Base-by-base conservation (phyloP, 2,113 vertebrate genomes). In the Anthoscopus minutus region DNA sequence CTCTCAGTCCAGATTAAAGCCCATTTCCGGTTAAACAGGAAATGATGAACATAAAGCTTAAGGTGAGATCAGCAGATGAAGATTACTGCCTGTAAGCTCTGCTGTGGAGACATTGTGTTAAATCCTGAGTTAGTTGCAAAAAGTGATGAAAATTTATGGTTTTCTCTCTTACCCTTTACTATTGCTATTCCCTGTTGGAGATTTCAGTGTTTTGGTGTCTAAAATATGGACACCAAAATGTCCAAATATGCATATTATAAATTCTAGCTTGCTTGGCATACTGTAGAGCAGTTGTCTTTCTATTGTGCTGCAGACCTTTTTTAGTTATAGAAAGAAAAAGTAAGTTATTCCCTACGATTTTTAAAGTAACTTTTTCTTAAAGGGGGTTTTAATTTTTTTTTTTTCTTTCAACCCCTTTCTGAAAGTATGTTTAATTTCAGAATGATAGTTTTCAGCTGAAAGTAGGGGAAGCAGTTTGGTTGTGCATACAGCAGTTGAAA, bases 51-150 rank as follows among this genome's bases (percentile, higher is more conserved):
- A 9, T 83, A 84, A 81, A 82, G 38, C 89, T 66, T 28, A 67
- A 94, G 78, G 69, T 66, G 50, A 83, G 70, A 44, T 94, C 71
- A 96, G 92, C 89, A 94, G 58, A 86, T 90, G 81, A 69, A 67
- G 48, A 86, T 42, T 74, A 72, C 60, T 84, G 69, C 35, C 61
- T 93, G 28, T 71, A 27, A 89, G 53, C 58, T 51, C 81, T 33
- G 86, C 73, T 23, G 5, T 44, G 53, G 67, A 57, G 15, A 28
- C 8, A 2, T 5, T 51, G 19, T 42, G 7, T 64, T 48, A 86
- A 70, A 60, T 77, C 54, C 50, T 62, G n/a, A 27, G 8, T 42
- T 74, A 42, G 9, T 7, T 56, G 58, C 19, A 60, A 50, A 48
- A 79, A 57, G 22, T 23, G 33, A 20, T 2, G 44, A 37, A 76